phyloP scores from a whole-genome alignment of 2,888 invertebrate species.

The Tetramorium bicarinatum region DNA sequence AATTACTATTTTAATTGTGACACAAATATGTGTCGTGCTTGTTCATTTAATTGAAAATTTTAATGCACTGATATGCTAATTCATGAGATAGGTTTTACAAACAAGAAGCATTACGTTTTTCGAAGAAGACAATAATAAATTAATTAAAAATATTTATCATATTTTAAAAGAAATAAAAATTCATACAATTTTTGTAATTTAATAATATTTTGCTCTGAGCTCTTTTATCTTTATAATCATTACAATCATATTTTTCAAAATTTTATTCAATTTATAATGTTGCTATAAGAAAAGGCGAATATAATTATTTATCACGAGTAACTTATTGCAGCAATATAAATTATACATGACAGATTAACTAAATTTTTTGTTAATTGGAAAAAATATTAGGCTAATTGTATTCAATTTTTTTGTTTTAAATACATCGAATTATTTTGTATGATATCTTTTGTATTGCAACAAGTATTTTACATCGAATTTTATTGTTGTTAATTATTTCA shows the following conservation, averaged over 20 bases:
- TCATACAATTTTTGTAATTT: background rate
- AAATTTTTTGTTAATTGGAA: background rate
- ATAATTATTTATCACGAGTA: background rate
- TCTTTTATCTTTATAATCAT: background rate
- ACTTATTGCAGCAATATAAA: background rate
- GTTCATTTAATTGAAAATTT: background rate
- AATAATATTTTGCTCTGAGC: background rate
- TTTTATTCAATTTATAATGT: background rate
- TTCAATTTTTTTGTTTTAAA: background rate
- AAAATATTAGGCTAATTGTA: background rate
- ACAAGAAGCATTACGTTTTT: background rate
- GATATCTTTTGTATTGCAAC: slow-evolving; percentile 34
- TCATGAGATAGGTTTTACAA: background rate
- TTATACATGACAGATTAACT: background rate
- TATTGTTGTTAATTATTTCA: background rate
- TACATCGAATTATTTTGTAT: background rate
- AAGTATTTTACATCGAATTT: slow-evolving; percentile 17
- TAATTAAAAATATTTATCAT: background rate
- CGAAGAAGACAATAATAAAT: background rate
- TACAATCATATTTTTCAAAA: background rate
- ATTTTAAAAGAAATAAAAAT: background rate
- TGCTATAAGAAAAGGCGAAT: background rate
- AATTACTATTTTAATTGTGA: slow-evolving; percentile 8
- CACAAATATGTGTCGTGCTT: background rate
- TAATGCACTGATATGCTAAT: background rate